Evolutionary conservation across 2,888 invertebrate species (phyloP), one percentile per base, ranked within the genome.

Genomic region (Nycteola revayana): DNA sequence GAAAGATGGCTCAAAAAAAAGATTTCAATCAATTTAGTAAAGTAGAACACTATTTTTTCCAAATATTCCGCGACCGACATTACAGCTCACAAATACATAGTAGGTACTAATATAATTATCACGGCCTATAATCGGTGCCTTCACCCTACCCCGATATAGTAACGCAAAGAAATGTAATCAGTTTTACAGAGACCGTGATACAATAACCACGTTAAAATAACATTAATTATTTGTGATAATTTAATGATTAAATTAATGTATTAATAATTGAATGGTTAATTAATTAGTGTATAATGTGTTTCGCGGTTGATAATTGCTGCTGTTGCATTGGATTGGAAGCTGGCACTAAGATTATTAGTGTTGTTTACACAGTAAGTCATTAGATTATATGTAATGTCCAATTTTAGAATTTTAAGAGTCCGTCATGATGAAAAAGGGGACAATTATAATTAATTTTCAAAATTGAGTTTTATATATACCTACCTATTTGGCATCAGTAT

Each of bases 261-360:
- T 34, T 30, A 43, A 28, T 30, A 10, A 31, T 30, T 32, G n/a
- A n/a, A n/a, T n/a, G 10, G 10, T 22, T 32, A 7, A 26, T 28
- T 9, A 29, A 31, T 20, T 26, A 25, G 11, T 7, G 10, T 22
- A 36, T 7, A 35, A 73, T 73, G 73, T 73, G 75, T 43, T 30
- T 67, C 3, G 46, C 46, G 1, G 42, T 74, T 14, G 65, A 64
- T 3, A 58, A 62, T 24, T 78, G 69, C 29, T 74, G 70, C 14
- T 68, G 59, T 34, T 78, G 75, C 29, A 35, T 78, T 20, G 64
- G 57, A 21, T 49, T 78, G n/a, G 62, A 64, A 29, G 46, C 55
- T 1, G 75, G 73, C 0, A 60, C 75, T 0, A 76, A 75, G 40
- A 53, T 71, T 2, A 66, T 74, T 20, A 60, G 64, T 5, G 42